These are phyloP conservation scores for Caenorhabditis sulstoni DNA, from an alignment of 2,888 invertebrate species.

Conservation along the genomic window DNA sequence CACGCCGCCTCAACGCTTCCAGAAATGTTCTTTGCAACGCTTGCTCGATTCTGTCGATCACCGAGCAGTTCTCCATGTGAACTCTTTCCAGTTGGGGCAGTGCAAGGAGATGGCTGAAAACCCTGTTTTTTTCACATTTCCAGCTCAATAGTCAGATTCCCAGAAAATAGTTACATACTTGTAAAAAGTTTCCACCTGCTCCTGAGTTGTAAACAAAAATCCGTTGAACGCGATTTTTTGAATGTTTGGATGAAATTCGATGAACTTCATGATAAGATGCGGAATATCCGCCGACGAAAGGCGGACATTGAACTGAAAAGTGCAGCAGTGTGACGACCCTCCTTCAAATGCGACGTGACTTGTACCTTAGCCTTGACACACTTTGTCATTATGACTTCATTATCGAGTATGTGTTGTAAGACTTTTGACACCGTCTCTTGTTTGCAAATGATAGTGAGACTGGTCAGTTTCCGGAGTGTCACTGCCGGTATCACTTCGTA, in stretches of 20 bases:
- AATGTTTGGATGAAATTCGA: constrained; percentile 44
- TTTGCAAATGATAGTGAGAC: constrained; percentile 41
- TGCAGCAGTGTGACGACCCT: not conserved
- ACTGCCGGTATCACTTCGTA: constrained; percentile 35
- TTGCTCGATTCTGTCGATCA: constrained; percentile 43
- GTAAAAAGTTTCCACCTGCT: constrained; percentile 47
- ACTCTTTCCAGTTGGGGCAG: constrained; percentile 36
- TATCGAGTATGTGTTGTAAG: constrained; percentile 37
- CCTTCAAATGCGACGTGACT: not conserved
- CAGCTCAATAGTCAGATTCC: no score
- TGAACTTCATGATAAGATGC: constrained; percentile 38
- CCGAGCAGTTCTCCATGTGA: constrained; percentile 47
- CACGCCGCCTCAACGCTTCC: constrained; percentile 13
- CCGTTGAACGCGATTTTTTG: constrained; percentile 44
- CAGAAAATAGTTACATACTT: constrained; percentile 12
- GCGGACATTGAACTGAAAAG: constrained; percentile 46
- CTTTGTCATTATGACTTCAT: constrained; percentile 31
- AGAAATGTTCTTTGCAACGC: constrained; percentile 29
- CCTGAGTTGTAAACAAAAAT: constrained; percentile 48
- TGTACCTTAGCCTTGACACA: constrained; percentile 52
- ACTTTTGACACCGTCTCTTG: constrained; percentile 48
- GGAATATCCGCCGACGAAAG: constrained; percentile 35
- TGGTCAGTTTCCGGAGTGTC: constrained; percentile 33
- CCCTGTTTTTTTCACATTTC: no score
- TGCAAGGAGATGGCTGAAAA: constrained; percentile 42